Base-by-base conservation (phyloP, 2,888 invertebrate genomes). In the Folsomia candida region DNA sequence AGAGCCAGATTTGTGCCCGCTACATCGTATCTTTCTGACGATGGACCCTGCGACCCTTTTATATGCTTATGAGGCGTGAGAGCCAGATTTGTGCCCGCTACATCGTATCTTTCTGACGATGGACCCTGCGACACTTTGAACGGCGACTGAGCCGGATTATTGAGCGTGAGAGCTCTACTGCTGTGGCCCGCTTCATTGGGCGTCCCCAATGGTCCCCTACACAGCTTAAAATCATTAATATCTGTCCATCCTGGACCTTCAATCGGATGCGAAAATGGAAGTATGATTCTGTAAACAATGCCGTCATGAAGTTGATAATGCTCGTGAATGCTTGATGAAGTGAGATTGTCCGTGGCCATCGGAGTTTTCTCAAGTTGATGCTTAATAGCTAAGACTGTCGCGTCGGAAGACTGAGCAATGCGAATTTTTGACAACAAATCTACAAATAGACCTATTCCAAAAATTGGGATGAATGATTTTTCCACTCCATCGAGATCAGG, bases 371-470 rank as follows among this genome's bases (percentile, higher is more conserved):
- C 6, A 26, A 60, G 22, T 22, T 25, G 22, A 9, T 25, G 4
- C 6, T 6, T 6, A 25, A 60, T 60, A 6, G 22, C 22, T 60
- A n/a, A 9, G n/a, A 60, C 22, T 60, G 24, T 27, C 24, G 25
- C 3, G 27, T 60, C 25, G 3, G 3, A 6, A 4, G 11, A 9
- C 22, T 62, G 62, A 6, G n/a, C 24, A 4, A 4, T 3, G 11
- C 29, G 37, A 37, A 68, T 68, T 61, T 25, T 59, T 0, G 22
- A 27, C 0, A 68, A n/a, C 1, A 71, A 18, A 27, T 64, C 60
- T 4, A 25, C 11, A 54, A 65, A 51, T 26, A 20, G 58, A 4
- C 65, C 61, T 18, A 68, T n/a, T n/a, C 60, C 28, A 24, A 71
- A 60, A 9, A 58, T 22, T 1, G 71, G 71, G 6, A 28, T 25